Percentiles rank a stretch among this genome's conserved stretches.
Conservation (phyloP, 2,797 vertebrate genomes). For the Enteromius fasciolatus region DNA sequence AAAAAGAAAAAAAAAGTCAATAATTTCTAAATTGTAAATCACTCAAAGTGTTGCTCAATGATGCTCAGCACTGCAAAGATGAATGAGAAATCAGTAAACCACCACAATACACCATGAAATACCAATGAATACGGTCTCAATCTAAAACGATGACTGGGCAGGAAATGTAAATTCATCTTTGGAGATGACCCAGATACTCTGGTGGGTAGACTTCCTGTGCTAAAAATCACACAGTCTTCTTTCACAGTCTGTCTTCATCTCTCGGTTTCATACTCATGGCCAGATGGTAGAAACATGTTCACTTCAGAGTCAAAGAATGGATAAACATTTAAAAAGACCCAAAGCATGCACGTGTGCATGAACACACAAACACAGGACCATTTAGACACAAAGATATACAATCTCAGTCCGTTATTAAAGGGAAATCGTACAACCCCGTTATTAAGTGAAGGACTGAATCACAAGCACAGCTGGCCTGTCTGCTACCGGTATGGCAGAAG, state of each 20-base stretch:
- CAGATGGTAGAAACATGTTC: conserved; percentile 34
- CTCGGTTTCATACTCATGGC: conserved; percentile 14
- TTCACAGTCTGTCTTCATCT: not conserved
- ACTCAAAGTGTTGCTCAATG: not conserved
- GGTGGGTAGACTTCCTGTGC: conserved; percentile 44
- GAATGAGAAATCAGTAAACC: not conserved
- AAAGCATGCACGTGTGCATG: conserved; percentile 42
- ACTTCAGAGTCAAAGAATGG: conserved; percentile 43
- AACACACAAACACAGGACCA: conserved; percentile 45
- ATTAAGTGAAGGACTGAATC: conserved; percentile 34
- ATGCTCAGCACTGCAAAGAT: not conserved
- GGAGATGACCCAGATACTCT: conserved; percentile 43
- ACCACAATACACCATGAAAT: not conserved
- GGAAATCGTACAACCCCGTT: conserved; percentile 16
- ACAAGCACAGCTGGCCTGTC: conserved; percentile 32
- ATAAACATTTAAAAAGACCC: conserved; percentile 57
- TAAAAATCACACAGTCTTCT: conserved; percentile 23
- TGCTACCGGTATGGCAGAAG: conserved; percentile 25
- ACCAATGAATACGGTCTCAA: not conserved
- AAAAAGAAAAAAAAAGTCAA: not conserved
- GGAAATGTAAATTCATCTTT: conserved; percentile 40
- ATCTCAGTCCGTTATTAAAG: conserved; percentile 24
- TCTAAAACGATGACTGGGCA: conserved; percentile 4
- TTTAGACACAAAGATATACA: conserved; percentile 24
- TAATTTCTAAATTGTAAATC: no score